Base-by-base conservation (phyloP, 2,797 vertebrate species). In the Adrianichthys oophorus region DNA sequence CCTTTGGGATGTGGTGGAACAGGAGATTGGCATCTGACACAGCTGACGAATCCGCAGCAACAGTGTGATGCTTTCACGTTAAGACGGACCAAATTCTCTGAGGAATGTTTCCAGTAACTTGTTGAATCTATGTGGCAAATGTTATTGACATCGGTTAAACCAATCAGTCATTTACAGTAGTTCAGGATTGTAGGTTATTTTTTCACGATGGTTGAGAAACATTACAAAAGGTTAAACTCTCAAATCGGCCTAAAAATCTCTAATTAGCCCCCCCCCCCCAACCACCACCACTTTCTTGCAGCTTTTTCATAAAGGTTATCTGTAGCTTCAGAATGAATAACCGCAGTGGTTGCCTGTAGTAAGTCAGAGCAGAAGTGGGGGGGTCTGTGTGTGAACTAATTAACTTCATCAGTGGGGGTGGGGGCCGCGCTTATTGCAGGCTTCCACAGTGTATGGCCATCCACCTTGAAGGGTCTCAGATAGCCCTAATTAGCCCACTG, bases 401-500 rank as follows among this genome's bases (percentile, higher is more conserved):
- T 90, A 90, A 80, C 80, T 80, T 55, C 59, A 67, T 62, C 64
- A 62, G 46, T 74, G 57, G 60, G 62, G 69, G 76, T 66, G 65
- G 61, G 41, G 49, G 60, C 2, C 32, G 41, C 12, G 56, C 79
- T 68, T 78, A 76, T 60, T 72, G 74, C 5, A 32, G 69, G 62
- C 68, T 83, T 83, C 83, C 80, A 56, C 76, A 68, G 76, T 77
- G 84, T 81, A 77, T 43, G 43, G 78, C 78, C 77, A 70, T 75
- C 68, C 72, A 70, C 86, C 75, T 81, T 74, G 78, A 83, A 88
- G 88, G 90, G 82, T 83, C 83, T 77, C 60, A 74, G 89, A 83
- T 82, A 89, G 82, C 79, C 82, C 80, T 92, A 91, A 93, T 92
- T 90, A 92, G 87, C 81, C 72, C 55, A 64, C 63, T 83, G 89